Percentiles rank a stretch among this genome's conserved stretches.
phyloP scores from a whole-genome alignment of 2,113 vertebrate genomes.

The Gymnocephalus cernua region DNA sequence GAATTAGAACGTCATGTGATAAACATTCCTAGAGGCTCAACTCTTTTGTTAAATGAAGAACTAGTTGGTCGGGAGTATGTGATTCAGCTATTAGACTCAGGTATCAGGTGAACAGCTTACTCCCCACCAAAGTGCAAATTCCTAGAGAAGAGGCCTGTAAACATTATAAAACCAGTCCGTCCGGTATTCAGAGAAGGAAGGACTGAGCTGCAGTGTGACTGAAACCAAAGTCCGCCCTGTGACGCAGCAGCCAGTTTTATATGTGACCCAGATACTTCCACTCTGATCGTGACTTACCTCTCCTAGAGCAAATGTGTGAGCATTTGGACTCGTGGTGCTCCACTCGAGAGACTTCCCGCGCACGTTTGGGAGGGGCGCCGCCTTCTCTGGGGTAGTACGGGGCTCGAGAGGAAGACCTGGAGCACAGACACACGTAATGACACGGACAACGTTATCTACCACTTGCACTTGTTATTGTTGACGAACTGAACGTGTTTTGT shows the following conservation, averaged over 20 bases:
- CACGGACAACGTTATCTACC: not conserved
- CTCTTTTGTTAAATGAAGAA: not conserved
- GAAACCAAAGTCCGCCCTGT: constrained; percentile 43
- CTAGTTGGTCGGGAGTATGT: not conserved
- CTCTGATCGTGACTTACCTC: constrained; percentile 68
- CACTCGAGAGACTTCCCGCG: constrained; percentile 42
- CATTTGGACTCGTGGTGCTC: constrained; percentile 74
- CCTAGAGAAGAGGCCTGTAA: not conserved
- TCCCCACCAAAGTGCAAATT: not conserved
- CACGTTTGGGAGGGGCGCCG: constrained; percentile 23
- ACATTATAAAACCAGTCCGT: constrained; percentile 63
- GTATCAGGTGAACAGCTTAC: constrained; percentile 14
- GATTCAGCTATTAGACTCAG: not conserved
- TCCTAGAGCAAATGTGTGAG: constrained; percentile 81
- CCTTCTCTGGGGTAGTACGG: constrained; percentile 59
- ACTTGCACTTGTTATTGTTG: not conserved
- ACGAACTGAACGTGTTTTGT: not conserved
- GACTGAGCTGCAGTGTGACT: not conserved
- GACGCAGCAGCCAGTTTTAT: not conserved
- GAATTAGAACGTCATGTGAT: too few species aligned
- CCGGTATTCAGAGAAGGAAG: constrained; percentile 31
- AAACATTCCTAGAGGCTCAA: constrained; percentile 9
- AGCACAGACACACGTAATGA: not conserved
- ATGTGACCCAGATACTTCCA: not conserved
- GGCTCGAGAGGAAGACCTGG: constrained; percentile 71